Percentiles rank a stretch among this genome's conserved stretches.
Conservation (phyloP, 2,797 vertebrate species). For the Tympanoctomys barrerae region DNA sequence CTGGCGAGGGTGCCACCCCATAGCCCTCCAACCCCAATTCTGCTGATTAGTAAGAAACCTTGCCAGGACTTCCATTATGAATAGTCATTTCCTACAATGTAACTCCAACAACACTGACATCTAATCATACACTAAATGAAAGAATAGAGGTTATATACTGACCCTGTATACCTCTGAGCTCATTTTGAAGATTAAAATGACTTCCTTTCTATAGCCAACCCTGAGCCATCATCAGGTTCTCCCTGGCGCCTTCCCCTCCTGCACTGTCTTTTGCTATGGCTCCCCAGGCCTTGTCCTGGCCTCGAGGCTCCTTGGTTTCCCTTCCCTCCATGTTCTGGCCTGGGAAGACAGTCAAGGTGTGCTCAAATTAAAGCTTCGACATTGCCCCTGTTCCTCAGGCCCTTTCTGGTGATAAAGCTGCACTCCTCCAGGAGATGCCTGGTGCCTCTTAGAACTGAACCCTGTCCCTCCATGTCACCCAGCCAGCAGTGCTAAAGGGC, state of each 20-base stretch:
- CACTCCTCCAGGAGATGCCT: not conserved
- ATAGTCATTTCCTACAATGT: slow-evolving; percentile 69
- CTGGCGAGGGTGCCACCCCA: slow-evolving; percentile 2
- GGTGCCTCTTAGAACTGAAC: not conserved
- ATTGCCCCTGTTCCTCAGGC: rapidly evolving
- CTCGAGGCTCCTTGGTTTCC: not conserved
- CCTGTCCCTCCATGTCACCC: too few species aligned
- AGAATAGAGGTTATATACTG: not conserved
- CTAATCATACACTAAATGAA: slow-evolving; percentile 53
- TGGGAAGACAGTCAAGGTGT: not conserved
- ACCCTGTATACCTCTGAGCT: slow-evolving; percentile 26
- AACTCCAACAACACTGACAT: slow-evolving; percentile 45
- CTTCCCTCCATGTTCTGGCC: not conserved
- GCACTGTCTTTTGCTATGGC: not conserved
- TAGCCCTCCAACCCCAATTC: slow-evolving; percentile 66
- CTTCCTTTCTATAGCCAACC: not conserved
- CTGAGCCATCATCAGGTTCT: not conserved
- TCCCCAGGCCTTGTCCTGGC: not conserved
- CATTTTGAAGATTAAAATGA: slow-evolving; percentile 64
- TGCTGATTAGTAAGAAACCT: slow-evolving; percentile 75
- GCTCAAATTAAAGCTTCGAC: not conserved
- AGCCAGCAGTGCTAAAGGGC: not conserved
- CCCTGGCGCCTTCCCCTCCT: not conserved
- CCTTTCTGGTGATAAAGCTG: not conserved
- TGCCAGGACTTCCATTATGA: slow-evolving; percentile 80